Percentiles rank a stretch among this genome's conserved stretches.
Conservation (phyloP, 2,113 vertebrate species). For the Rhinopomastus cyanomelas region DNA sequence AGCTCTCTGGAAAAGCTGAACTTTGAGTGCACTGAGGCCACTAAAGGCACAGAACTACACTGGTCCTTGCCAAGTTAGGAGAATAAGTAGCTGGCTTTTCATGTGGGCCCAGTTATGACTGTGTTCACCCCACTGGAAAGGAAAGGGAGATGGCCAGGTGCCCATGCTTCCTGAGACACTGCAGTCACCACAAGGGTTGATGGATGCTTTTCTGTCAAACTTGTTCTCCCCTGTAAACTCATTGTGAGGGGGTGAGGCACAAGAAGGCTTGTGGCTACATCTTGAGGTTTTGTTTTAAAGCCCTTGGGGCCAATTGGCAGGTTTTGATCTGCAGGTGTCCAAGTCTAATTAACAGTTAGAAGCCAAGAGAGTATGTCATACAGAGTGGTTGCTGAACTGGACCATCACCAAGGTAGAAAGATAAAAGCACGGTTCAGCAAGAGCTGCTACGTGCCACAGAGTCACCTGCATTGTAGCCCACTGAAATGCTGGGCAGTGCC, state of each 20-base stretch:
- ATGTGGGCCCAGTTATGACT: background rate
- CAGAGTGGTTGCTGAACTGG: background rate
- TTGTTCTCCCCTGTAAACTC: background rate
- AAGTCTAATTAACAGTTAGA: background rate
- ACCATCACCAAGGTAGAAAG: background rate
- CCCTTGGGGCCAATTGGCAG: background rate
- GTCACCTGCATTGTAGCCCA: background rate
- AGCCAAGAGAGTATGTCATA: background rate
- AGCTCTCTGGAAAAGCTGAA: background rate
- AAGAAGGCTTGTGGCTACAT: background rate
- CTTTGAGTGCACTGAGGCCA: background rate
- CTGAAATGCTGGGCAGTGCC: background rate
- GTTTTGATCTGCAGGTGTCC: background rate
- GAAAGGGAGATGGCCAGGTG: background rate
- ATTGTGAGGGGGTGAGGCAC: background rate
- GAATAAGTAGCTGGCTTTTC: background rate
- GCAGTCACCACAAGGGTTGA: background rate
- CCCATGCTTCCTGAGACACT: background rate
- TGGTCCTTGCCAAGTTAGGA: background rate
- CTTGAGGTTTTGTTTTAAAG: background rate
- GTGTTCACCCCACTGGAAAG: background rate
- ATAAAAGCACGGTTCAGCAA: background rate
- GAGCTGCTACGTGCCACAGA: background rate
- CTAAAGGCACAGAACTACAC: background rate
- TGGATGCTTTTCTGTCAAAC: background rate